A percentile compares a stretch with the other conserved stretches of the same genome.
Conservation (phyloP, 1,140 invertebrate species). For the Chironomus striatipennis region DNA sequence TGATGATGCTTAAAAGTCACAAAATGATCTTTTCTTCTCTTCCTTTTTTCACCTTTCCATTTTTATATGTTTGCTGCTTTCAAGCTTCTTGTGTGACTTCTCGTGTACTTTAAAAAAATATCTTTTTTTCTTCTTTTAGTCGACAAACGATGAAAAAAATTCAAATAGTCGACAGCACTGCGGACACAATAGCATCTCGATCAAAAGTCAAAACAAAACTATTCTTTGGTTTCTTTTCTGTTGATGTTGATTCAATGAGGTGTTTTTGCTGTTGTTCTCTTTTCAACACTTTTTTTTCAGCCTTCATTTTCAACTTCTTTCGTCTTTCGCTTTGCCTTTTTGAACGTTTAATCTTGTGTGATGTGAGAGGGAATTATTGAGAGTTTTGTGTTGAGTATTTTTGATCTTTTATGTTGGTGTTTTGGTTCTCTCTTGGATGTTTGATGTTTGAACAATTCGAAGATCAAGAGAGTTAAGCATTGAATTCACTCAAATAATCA, state of each 20-base stretch:
- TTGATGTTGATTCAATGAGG: not conserved
- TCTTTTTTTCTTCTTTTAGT: not conserved
- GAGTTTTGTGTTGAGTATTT: not conserved
- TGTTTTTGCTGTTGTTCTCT: not conserved
- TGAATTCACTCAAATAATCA: no score
- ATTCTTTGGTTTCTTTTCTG: not conserved
- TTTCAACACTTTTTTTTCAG: not conserved
- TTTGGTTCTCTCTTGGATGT: no score
- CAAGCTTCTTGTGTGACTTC: not conserved
- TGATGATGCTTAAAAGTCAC: not conserved
- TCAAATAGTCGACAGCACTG: not conserved
- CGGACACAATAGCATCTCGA: not conserved
- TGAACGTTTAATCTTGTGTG: not conserved
- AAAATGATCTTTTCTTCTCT: not conserved
- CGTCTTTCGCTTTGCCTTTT: not conserved
- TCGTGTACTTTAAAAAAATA: not conserved
- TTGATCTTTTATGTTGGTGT: no score
- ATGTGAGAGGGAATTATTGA: not conserved
- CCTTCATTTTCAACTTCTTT: not conserved
- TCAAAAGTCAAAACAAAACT: conserved; percentile 20
- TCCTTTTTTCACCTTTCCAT: not conserved
- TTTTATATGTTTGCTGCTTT: no score
- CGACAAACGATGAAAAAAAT: not conserved
- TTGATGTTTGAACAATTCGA: no score
- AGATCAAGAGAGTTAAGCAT: no score